Conservation (phyloP, 1,140 invertebrate genomes). For the Periplaneta americana region DNA sequence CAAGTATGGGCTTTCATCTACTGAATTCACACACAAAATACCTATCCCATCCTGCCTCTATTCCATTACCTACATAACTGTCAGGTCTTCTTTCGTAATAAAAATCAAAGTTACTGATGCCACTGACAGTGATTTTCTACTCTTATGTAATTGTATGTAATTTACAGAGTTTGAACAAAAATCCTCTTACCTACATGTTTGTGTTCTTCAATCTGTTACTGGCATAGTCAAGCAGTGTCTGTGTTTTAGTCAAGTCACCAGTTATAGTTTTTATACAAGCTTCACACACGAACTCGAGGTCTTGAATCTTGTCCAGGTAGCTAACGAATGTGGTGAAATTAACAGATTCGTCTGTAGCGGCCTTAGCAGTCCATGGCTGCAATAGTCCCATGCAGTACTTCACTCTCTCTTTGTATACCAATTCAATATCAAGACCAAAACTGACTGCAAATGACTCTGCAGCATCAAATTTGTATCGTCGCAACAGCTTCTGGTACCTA, state of each 20-base stretch:
- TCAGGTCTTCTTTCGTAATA: too few species aligned
- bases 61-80: too few species aligned
- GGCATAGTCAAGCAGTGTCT: conserved; percentile 30
- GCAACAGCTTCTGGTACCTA: conserved; percentile 35
- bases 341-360: neutral
- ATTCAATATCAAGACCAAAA: conserved; percentile 33
- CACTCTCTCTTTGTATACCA: conserved; percentile 35
- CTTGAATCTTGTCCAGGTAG: conserved; percentile 23
- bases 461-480: conserved; percentile 34
- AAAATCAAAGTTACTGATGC: too few species aligned
- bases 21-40: neutral
- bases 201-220: conserved; percentile 28
- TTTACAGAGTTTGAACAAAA: too few species aligned
- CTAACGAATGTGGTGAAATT: neutral
- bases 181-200: too few species aligned
- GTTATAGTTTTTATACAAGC: conserved; percentile 36
- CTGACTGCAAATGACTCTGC: conserved; percentile 37
- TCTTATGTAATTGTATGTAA: too few species aligned
- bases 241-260: conserved; percentile 28
- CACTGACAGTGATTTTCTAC: too few species aligned
- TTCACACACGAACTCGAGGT: conserved; percentile 34
- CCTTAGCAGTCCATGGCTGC: conserved; percentile 25
- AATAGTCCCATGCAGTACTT: conserved; percentile 31
- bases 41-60: too few species aligned
- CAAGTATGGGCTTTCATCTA: too few species aligned